Evolutionary conservation across 2,113 vertebrate species (phyloP), one percentile per base, ranked within the genome.

Genomic region (Sebastes fasciatus): DNA sequence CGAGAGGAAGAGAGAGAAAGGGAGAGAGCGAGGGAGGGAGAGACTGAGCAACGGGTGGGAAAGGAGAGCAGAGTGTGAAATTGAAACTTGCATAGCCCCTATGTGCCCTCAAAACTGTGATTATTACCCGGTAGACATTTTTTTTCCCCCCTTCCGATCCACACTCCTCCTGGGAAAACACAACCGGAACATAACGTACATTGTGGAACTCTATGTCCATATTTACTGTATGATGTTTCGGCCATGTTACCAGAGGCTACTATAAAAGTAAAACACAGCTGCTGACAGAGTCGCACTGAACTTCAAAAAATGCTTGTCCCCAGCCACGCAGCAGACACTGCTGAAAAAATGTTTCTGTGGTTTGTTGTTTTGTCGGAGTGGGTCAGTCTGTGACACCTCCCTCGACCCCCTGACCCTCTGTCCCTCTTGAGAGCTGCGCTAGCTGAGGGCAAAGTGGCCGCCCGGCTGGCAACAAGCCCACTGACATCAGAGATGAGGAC

Each of bases 51-150:
- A 83, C n/a, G 63, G 76, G 54, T 69, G 67, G 74, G 66, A 74
- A 76, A 87, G 84, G 80, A 90, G 82, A 85, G 78, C 49, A 86
- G 77, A 89, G 84, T 91, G 89, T 89, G 90, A 93, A 90, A 94
- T 94, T 93, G 85, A 93, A 93, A 93, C 87, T 88, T 89, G 87
- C 86, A 90, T 87, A 80, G 91, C 86, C 90, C 86, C 86, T 80
- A 21, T 80, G 86, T 91, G 87, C 87, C 88, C 91, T 86, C 83
- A 88, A 91, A 91, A 85, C 88, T 89, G 90, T 89, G 88, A 91
- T 91, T 93, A 93, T 87, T 91, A 93, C 81, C 84, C 34, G 8
- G 73, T 86, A 75, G 82, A 23, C 75, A 51, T 89, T 83, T 87
- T 72, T 70, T 46, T n/a, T 0, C 19, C 8, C 6, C 4, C 1